Conservation (phyloP, 2,888 invertebrate species). For the Julus scandinavius region DNA sequence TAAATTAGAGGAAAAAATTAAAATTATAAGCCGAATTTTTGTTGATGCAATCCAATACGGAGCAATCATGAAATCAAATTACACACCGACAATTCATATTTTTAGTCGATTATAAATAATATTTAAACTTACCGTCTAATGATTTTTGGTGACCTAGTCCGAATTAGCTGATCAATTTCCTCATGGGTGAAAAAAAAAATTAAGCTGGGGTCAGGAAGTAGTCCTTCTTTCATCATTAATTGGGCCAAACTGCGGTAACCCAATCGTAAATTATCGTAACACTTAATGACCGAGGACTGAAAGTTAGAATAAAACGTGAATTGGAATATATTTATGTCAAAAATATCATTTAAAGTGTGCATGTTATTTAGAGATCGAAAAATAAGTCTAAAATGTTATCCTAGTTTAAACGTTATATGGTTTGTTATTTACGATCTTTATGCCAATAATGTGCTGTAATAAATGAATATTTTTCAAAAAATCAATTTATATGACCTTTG, state of each 20-base stretch:
- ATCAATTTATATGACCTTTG: background rate
- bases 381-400: too few relatives aligned
- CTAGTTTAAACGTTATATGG: too few relatives aligned
- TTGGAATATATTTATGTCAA: too few relatives aligned
- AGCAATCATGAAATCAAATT: too few relatives aligned
- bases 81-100: background rate
- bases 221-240: constrained; percentile 58
- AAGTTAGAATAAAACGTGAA: background rate
- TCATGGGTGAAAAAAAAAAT: constrained; percentile 59
- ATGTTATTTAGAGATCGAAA: too few relatives aligned
- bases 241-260: constrained; percentile 57
- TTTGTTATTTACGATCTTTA: too few relatives aligned
- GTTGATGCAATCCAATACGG: too few relatives aligned
- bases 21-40: too few relatives aligned
- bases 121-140: constrained; percentile 56
- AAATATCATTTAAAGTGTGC: too few relatives aligned
- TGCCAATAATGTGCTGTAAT: too few relatives aligned
- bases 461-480: background rate
- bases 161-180: constrained; percentile 58
- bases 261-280: constrained; percentile 55
- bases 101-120: background rate
- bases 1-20: too few relatives aligned
- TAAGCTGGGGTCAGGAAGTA: constrained; percentile 57
- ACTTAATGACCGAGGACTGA: constrained; percentile 57
- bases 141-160: constrained; percentile 57